Conservation (phyloP, 2,797 vertebrate species). For the Chelon labrosus region DNA sequence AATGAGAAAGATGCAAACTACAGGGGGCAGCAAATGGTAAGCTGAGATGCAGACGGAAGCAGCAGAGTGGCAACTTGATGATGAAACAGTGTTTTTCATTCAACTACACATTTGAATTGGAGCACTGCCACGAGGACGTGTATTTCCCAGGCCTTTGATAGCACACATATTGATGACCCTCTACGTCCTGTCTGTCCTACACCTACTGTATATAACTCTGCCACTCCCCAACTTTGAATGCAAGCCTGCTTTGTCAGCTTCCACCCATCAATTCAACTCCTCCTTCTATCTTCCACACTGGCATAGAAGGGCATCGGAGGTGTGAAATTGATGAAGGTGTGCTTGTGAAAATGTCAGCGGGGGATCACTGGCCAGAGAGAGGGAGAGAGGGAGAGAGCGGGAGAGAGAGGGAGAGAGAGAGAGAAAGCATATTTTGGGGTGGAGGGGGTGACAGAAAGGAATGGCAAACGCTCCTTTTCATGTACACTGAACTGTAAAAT, state of each 20-base stretch:
- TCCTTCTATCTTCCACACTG: constrained; percentile 56
- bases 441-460: constrained; percentile 61
- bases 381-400: constrained; percentile 2
- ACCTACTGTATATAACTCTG: constrained; percentile 45
- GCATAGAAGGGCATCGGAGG: constrained; percentile 73
- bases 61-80: neutral
- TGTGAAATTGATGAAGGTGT: constrained; percentile 79
- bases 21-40: constrained; percentile 89
- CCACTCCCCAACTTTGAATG: constrained; percentile 59
- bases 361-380: constrained; percentile 63
- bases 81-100: constrained; percentile 10
- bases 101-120: neutral
- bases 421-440: constrained; percentile 37
- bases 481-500: constrained; percentile 84
- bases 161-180: constrained; percentile 37
- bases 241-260: constrained; percentile 67
- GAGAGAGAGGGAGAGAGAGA: constrained; percentile 9
- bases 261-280: constrained; percentile 67
- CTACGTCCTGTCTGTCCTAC: constrained; percentile 40
- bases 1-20: constrained; percentile 74
- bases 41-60: constrained; percentile 8
- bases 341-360: constrained; percentile 78
- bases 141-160: constrained; percentile 23
- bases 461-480: constrained; percentile 74
- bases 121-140: neutral